Percentiles rank a stretch among this genome's conserved stretches.
phyloP scores from a whole-genome alignment of 2,888 invertebrate species.

The Apodemia zela region DNA sequence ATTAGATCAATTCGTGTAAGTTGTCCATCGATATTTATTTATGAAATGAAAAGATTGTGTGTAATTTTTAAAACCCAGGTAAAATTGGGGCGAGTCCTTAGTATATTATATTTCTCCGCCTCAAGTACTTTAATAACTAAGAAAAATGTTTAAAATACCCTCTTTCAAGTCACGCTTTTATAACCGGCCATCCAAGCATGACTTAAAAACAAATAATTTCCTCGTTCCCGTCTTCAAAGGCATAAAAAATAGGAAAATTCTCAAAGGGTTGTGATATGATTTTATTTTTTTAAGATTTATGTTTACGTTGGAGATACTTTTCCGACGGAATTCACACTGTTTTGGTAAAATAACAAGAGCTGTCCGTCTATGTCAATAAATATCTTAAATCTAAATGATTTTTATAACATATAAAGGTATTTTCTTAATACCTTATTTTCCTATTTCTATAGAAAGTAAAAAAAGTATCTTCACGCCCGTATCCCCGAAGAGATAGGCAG shows the following conservation, averaged over 20 bases:
- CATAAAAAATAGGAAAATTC: conserved; percentile 10
- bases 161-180: conserved; percentile 15
- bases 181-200: conserved; percentile 10
- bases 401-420: no score
- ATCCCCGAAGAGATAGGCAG: no score
- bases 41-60: not conserved
- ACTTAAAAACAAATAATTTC: conserved; percentile 16
- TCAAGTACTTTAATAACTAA: not conserved
- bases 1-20: no score
- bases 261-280: conserved; percentile 13
- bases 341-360: not conserved
- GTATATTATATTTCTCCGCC: not conserved
- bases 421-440: no score
- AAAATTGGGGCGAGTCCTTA: not conserved
- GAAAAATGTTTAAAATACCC: conserved; percentile 7
- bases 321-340: not conserved
- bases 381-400: no score
- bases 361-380: not conserved
- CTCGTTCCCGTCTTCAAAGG: conserved; percentile 16
- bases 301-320: not conserved
- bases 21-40: no score
- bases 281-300: conserved; percentile 11
- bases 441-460: no score
- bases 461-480: no score
- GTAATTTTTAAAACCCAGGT: not conserved